Base-by-base conservation (phyloP, 2,113 vertebrate species). In the Ptychochromis oligacanthus region DNA sequence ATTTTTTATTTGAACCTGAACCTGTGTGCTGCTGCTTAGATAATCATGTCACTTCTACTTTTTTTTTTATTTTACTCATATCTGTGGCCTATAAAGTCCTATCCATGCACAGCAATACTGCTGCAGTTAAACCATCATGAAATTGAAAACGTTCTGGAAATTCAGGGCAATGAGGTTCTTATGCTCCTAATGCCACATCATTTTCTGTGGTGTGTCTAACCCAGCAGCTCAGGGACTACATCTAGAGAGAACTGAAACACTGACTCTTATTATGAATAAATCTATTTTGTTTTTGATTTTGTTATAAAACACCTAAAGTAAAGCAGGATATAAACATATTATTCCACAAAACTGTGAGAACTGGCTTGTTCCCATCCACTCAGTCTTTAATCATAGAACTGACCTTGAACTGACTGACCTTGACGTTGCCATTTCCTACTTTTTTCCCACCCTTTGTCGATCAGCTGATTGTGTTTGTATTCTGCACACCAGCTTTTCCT, bases 51-150 rank as follows among this genome's bases (percentile, higher is more conserved):
- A 75, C 86, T 74, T 84, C 46, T 22, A 76, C 52, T 46, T 65
- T 65, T 59, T 26, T 43, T 86, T 81, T 88, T 80, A 81, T 88
- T 85, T 62, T 56, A 62, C 54, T 92, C 82, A 89, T 86, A 83
- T 89, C 88, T 82, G 57, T 57, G 77, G 14, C 58, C 87, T 54
- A 61, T 17, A 56, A 77, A 84, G 46, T 87, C 81, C 59, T 84
- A 85, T 87, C 77, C 77, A 65, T 20, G 14, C 77, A 65, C 54
- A 77, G 62, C 1, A 1, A 79, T 24, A 7, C 54, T 1, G 24
- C 77, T 26, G 80, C 75, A 38, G 58, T 61, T 54, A 55, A 83
- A 12, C 8, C 6, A 3, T 58, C 38, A 8, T 61, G 46, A 87
- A 74, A 88, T 77, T 80, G 80, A 91, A 89, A 65, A 46, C 80